Evolutionary conservation across 2,888 invertebrate species (phyloP), one percentile per base, ranked within the genome.

Genomic region (Cheilosia pagana): DNA sequence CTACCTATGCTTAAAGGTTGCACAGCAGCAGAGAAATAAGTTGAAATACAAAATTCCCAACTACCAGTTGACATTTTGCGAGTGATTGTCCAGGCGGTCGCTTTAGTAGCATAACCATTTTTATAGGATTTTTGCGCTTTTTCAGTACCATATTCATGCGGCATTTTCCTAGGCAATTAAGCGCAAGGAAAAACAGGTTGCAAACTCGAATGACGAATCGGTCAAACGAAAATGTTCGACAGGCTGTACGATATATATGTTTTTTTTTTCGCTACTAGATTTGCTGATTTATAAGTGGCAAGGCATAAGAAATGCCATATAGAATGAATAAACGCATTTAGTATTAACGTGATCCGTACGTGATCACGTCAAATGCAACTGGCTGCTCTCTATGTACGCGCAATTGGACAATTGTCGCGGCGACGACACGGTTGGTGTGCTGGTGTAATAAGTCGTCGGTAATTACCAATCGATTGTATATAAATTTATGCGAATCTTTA

Each of bases 401-500:
- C 78, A 52, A 68, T 63, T 19, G 59, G 21, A 6, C 53, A 14
- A 53, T 50, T 75, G 50, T 35, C 14, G 53, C n/a, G 35, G 12
- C 50, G 43, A 19, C 62, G n/a, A 48, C 59, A 39, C 53, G 59
- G 52, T 45, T 70, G 63, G 39, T 62, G 39, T 62, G 45, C 19
- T 10, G 50, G 41, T 62, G 60, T 55, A 78, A 83, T 78, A 83
- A 78, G 78, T 83, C 78, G 62, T 83, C n/a, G 28, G 62, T 75
- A 79, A 79, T 78, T 85, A 81, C 81, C 74, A 74, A 76, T 71
- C 81, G 71, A 85, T 81, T 81, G 81, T 31, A 81, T 39, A 85
- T 85, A 81, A 45, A 85, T 85, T 85, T 85, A 85, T 85, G 81
- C 75, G 85, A 85, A 81, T 85, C 81, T 76, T 81, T 85, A 85